These are phyloP conservation scores for Lanius collurio DNA, from an alignment of 2,113 vertebrate genomes.

Conservation along the genomic window DNA sequence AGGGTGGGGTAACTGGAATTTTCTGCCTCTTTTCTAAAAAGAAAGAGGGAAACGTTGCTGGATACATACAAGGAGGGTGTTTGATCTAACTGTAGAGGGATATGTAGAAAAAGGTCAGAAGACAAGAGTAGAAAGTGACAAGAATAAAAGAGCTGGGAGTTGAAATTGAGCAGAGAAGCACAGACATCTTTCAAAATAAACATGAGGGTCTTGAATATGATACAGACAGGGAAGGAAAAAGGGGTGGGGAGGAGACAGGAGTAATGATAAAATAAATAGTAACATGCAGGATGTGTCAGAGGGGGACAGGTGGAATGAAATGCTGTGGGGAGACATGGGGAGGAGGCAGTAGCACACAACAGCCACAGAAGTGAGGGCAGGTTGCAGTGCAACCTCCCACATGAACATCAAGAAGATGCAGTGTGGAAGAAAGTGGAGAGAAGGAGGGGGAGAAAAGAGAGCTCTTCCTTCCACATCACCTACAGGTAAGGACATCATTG, in stretches of 20 bases:
- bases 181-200: constrained; percentile 19
- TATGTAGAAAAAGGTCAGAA: constrained; percentile 3
- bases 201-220: not conserved
- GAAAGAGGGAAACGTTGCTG: not conserved
- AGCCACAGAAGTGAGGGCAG: not conserved
- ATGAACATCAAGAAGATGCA: not conserved
- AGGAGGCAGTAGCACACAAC: not conserved
- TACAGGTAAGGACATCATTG: not conserved
- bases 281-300: not conserved
- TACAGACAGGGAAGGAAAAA: not conserved
- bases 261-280: not conserved
- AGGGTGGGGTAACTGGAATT: not conserved
- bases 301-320: not conserved
- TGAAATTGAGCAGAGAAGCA: constrained; percentile 40
- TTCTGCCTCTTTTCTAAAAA: not conserved
- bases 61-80: not conserved
- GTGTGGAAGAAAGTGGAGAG: not conserved
- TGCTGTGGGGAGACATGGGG: not conserved
- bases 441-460: not conserved
- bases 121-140: not conserved
- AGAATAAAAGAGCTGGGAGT: constrained; percentile 25
- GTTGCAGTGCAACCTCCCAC: not conserved
- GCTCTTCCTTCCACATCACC: not conserved
- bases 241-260: not conserved
- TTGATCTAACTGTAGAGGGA: not conserved